Conservation (phyloP, 2,888 invertebrate genomes). For the Drosophila robusta region DNA sequence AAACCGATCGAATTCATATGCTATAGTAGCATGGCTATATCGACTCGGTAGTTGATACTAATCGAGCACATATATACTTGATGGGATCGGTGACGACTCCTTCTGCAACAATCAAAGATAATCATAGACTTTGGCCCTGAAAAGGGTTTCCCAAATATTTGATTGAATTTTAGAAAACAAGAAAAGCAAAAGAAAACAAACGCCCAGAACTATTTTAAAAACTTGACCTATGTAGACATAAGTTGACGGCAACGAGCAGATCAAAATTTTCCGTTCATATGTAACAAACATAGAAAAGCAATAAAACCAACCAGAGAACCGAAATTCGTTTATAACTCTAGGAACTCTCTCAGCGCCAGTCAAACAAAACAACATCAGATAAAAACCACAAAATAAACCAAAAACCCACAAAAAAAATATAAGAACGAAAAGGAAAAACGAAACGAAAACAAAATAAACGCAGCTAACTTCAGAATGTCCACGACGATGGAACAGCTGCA, state of each 20-base stretch:
- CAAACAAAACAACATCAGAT: neutral
- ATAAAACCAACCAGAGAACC: neutral
- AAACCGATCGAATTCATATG: too few species aligned
- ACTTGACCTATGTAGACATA: neutral
- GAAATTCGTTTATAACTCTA: neutral
- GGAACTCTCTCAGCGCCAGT: slow-evolving; percentile 6
- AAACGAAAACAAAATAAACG: neutral
- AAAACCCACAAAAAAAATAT: neutral
- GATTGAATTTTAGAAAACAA: neutral
- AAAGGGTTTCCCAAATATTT: neutral
- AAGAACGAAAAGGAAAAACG: too few species aligned
- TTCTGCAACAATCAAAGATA: too few species aligned
- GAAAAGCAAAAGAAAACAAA: neutral
- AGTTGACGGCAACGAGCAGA: slow-evolving; percentile 10
- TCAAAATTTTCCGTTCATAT: slow-evolving; percentile 31
- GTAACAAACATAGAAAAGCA: neutral
- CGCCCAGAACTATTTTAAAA: neutral
- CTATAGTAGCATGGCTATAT: too few species aligned
- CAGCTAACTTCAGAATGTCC: slow-evolving; percentile 6
- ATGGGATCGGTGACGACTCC: too few species aligned
- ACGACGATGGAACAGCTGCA: slow-evolving; percentile 25
- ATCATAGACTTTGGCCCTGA: too few species aligned
- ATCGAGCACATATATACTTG: too few species aligned
- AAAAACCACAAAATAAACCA: too few species aligned
- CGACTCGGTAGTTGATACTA: too few species aligned